Evolutionary conservation across 2,797 vertebrate genomes (phyloP).

Genomic region (Alca torda): DNA sequence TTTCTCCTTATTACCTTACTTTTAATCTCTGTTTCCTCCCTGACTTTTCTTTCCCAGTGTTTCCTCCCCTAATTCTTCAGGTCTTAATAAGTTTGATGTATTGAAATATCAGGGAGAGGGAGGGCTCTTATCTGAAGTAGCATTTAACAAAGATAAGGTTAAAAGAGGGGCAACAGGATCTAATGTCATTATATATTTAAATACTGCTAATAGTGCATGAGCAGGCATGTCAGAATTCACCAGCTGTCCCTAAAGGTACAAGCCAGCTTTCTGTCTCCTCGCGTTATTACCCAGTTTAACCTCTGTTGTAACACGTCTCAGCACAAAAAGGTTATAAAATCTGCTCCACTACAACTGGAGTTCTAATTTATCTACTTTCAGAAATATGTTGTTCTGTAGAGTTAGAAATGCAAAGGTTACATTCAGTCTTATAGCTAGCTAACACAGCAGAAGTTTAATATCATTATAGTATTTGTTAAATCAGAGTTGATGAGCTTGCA

Average conservation of each 20-base stretch:
- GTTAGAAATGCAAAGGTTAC: neutral
- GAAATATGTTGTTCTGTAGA: neutral
- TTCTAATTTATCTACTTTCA: neutral
- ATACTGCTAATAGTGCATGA: conserved; percentile 43
- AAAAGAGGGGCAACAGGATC: conserved; percentile 4
- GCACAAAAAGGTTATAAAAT: neutral
- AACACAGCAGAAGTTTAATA: neutral
- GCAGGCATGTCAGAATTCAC: conserved; percentile 37
- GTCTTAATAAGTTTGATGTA: neutral
- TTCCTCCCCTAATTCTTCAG: neutral
- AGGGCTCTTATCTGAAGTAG: conserved; percentile 26
- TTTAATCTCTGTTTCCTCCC: neutral
- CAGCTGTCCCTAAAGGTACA: conserved; percentile 65
- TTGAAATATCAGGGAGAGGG: neutral
- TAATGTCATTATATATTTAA: conserved; percentile 55
- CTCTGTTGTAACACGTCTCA: neutral
- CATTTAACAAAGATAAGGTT: conserved; percentile 11
- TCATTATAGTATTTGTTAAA: neutral
- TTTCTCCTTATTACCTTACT: neutral
- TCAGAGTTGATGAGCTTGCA: neutral
- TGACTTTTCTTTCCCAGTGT: neutral
- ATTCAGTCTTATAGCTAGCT: neutral
- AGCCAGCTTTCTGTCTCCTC: conserved; percentile 57
- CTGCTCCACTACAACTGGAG: neutral
- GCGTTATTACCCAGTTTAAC: conserved; percentile 37